Conservation (phyloP, 2,888 invertebrate species). For the Apodemia mormo region DNA sequence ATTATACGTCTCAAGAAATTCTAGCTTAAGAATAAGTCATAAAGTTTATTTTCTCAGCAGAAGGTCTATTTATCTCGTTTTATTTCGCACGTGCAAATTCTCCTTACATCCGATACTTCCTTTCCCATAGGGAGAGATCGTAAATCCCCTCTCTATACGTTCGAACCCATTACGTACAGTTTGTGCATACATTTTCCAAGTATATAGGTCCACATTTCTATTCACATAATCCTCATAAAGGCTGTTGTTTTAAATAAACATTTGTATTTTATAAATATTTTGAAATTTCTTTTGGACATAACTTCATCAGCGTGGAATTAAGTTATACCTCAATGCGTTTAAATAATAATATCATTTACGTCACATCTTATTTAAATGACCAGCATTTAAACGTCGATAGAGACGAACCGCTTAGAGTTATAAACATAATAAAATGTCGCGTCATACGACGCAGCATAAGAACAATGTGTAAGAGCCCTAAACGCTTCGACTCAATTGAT, state of each 20-base stretch:
- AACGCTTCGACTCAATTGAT: no score
- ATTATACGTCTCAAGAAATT: neutral
- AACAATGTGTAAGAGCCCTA: no score
- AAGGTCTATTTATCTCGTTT: neutral
- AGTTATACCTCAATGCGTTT: no score
- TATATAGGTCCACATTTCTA: neutral
- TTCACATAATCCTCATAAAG: neutral
- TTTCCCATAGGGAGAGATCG: neutral
- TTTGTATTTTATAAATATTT: no score
- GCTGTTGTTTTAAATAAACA: neutral
- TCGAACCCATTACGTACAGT: neutral
- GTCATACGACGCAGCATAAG: no score
- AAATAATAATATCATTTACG: no score
- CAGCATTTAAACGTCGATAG: no score
- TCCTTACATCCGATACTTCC: neutral
- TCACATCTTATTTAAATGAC: no score
- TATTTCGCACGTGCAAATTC: neutral
- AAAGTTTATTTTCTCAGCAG: conserved; percentile 1
- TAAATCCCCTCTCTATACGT: neutral
- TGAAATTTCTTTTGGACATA: no score
- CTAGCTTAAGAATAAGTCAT: neutral
- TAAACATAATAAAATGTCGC: no score
- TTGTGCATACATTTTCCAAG: neutral
- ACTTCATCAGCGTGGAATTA: no score
- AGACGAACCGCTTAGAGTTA: no score